Evolutionary conservation across 2,113 vertebrate genomes (phyloP).

Genomic region (Zosterops hypoxanthus): DNA sequence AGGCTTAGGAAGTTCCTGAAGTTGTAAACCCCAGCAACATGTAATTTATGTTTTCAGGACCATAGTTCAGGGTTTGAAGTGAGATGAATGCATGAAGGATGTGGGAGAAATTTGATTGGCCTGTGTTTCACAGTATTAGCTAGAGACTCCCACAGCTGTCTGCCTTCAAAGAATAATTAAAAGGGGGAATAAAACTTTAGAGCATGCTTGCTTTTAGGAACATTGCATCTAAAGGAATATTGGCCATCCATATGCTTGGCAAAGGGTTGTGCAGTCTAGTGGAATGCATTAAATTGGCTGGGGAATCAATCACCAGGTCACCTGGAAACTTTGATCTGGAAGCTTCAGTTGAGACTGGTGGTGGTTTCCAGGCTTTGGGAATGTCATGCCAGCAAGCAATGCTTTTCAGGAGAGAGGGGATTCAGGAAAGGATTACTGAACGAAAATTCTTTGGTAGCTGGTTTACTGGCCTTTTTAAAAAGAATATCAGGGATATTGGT

Average conservation of each 20-base stretch:
- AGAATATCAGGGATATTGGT: accelerated
- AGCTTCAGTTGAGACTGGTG: not conserved
- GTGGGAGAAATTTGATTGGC: accelerated
- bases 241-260: not conserved
- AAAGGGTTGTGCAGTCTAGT: not conserved
- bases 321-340: not conserved
- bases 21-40: not conserved
- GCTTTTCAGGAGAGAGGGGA: not conserved
- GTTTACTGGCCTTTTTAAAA: not conserved
- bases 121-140: not conserved
- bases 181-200: not conserved
- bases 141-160: not conserved
- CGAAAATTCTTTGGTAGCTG: not conserved
- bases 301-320: not conserved
- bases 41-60: not conserved
- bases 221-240: not conserved
- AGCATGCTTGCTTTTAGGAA: not conserved
- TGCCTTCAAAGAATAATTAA: not conserved
- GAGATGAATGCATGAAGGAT: accelerated
- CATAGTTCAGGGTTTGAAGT: not conserved
- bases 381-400: not conserved
- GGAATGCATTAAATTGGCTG: not conserved
- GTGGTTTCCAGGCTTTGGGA: not conserved
- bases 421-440: not conserved
- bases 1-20: not conserved